Conservation (phyloP, 1,140 invertebrate genomes). For the Drosophila arizonae region DNA sequence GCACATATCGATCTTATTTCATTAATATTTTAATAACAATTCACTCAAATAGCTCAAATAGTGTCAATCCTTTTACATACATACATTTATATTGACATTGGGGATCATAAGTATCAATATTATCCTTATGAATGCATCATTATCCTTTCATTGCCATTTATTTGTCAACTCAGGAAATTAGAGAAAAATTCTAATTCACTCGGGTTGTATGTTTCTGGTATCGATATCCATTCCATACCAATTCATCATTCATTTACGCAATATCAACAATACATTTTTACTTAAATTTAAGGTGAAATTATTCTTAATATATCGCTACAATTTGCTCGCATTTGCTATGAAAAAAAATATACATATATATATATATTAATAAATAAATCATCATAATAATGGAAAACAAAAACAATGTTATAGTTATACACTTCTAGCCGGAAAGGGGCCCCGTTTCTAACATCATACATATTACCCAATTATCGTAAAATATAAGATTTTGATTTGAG, state of each 20-base stretch:
- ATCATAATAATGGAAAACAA: constrained; percentile 5
- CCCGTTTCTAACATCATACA: constrained; percentile 32
- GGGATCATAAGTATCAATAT: constrained; percentile 64
- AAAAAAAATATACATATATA: constrained; percentile 28
- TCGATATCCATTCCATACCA: constrained; percentile 20
- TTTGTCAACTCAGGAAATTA: constrained; percentile 70
- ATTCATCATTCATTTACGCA: constrained; percentile 50
- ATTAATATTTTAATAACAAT: constrained; percentile 81
- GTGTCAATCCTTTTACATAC: constrained; percentile 64
- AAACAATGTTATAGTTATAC: constrained; percentile 14
- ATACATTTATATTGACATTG: constrained; percentile 62
- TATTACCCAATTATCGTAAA: constrained; percentile 60
- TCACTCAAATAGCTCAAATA: constrained; percentile 80
- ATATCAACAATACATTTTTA: constrained; percentile 80
- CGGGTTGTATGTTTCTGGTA: constrained; percentile 26
- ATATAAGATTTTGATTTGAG: constrained; percentile 78
- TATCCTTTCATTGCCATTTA: constrained; percentile 44
- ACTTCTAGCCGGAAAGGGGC: constrained; percentile 41
- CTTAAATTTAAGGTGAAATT: constrained; percentile 76
- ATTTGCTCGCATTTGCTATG: constrained; percentile 76
- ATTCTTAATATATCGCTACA: constrained; percentile 76
- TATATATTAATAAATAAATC: not conserved
- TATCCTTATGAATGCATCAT: constrained; percentile 42
- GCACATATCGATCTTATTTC: constrained; percentile 61
- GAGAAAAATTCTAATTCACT: constrained; percentile 80